Base-by-base conservation (phyloP, 1,140 invertebrate genomes). In the Tribolium madens region DNA sequence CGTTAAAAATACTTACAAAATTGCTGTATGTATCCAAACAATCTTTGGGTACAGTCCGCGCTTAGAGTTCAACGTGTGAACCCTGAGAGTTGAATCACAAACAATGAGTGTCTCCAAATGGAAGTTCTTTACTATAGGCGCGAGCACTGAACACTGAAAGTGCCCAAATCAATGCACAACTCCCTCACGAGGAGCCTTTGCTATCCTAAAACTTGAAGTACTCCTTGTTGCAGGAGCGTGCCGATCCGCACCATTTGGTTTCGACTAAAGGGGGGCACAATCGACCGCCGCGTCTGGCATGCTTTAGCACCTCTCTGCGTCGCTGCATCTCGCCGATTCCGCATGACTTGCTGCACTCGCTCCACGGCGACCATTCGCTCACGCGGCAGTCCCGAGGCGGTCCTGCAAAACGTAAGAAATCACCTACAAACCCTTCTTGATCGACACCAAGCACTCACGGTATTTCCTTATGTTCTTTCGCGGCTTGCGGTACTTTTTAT, bases 351-450 rank as follows among this genome's bases (percentile, higher is more conserved):
- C 92, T 94, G 87, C 95, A 97, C 10, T 90, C 86, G 78, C 93
- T 93, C 95, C 95, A 97, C 75, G 91, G 90, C 1, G 92, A 91
- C 96, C 95, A 97, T 75, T 94, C 92, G 57, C 92, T 90, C n/a
- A 97, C 94, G 78, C 92, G 91, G 85, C 96, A 97, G 84, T 96
- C 93, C 81, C 92, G 87, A 64, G 91, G 89, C 31, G 86, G 83
- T 69, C 88, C 88, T 90, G 83, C 3, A 87, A 84, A 21, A 76
- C 60, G 57, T 9, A 26, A 57, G n/a, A 74, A 73, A 50, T 10
- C n/a, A 15, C 1, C 3, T 5, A 60, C 14, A 17, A 3, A 17
- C 18, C 6, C 9, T 6, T 14, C 1, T 14, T 6, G 14, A 14
- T 14, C 3, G n/a, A 15, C 57, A 46, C 6, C 21, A 13, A 26